A percentile compares a stretch with the other conserved stretches of the same genome.
These are phyloP conservation scores for Drosophila fungiperda DNA, from an alignment of 2,888 invertebrate genomes.

Conservation along the genomic window DNA sequence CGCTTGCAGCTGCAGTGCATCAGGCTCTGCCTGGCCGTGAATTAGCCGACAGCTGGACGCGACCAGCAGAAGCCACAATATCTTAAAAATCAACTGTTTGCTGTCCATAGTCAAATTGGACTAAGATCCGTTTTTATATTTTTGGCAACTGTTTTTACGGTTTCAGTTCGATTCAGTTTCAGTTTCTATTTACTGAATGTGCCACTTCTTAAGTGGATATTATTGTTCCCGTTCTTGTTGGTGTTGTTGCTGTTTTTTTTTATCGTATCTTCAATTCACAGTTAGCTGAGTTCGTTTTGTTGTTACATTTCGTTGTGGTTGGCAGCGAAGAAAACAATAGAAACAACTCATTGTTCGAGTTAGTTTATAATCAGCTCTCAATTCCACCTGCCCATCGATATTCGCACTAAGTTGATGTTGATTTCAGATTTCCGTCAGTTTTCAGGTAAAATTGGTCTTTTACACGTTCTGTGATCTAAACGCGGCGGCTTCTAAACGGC, in stretches of 20 bases:
- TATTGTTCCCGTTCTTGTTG: conserved; percentile 18
- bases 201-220: conserved; percentile 61
- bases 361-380: conserved; percentile 27
- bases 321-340: conserved; percentile 31
- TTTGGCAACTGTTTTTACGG: conserved; percentile 30
- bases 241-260: conserved; percentile 26
- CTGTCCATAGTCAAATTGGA: conserved; percentile 49
- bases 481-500: conserved; percentile 76
- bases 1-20: conserved; percentile 56
- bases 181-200: conserved; percentile 65
- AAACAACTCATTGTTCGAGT: conserved; percentile 45
- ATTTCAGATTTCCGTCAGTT: conserved; percentile 27
- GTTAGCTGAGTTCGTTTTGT: conserved; percentile 56
- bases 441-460: conserved; percentile 4
- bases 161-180: conserved; percentile 63
- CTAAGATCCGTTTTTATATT: conserved; percentile 24
- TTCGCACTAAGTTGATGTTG: conserved; percentile 59
- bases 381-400: conserved; percentile 61
- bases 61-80: conserved; percentile 38
- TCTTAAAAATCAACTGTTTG: conserved; percentile 32
- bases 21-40: conserved; percentile 33
- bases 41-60: conserved; percentile 12
- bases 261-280: conserved; percentile 53
- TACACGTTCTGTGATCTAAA: conserved; percentile 58
- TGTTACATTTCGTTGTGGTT: conserved; percentile 61